Evolutionary conservation across 2,113 vertebrate species (phyloP), one percentile per base, ranked within the genome.

Genomic region (Ailurus styani): DNA sequence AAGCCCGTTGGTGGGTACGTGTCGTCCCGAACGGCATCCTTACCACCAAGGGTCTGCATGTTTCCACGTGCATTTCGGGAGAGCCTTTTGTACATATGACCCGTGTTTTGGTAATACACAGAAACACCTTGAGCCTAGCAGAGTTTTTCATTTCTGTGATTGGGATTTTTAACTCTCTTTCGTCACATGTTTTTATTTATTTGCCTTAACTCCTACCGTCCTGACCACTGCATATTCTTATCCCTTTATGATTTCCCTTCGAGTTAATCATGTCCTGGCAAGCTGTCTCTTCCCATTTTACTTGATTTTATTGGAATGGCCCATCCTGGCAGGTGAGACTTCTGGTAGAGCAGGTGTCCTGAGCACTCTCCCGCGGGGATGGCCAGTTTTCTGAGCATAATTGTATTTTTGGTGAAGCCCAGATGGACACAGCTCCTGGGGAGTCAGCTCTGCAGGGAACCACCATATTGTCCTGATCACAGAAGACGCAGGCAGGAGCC

Each of bases 51-150:
- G 55, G 7, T 13, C 62, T 73, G 12, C 42, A 50, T 6, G 0
- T 52, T 13, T 64, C 29, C 73, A 42, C 3, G 3, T 3, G 15
- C 52, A 3, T n/a, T 47, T 47, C 12, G 4, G 5, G 52, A 83
- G 27, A n/a, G 2, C 50, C 15, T 40, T 8, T 40, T 34, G 8
- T 18, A 8, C 5, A 3, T 5, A 11, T 5, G 27, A 31, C 66
- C 66, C 3, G 0, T 12, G 1, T 10, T 62, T 60, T 47, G 6
- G 18, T 6, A 3, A 6, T 18, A 42, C 34, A 0, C 4, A 13
- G 62, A 37, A 84, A 60, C 34, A 12, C 1, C 42, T 86, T n/a
- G 0, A 60, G 14, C 21, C 6, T 27, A 12, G 34, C 23, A 7
- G 29, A 21, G 75, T 0, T 31, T 7, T n/a, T 82, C 29, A 29